These are phyloP conservation scores for Jordanella pulchra DNA, from an alignment of 2,797 vertebrate genomes.

Conservation along the genomic window DNA sequence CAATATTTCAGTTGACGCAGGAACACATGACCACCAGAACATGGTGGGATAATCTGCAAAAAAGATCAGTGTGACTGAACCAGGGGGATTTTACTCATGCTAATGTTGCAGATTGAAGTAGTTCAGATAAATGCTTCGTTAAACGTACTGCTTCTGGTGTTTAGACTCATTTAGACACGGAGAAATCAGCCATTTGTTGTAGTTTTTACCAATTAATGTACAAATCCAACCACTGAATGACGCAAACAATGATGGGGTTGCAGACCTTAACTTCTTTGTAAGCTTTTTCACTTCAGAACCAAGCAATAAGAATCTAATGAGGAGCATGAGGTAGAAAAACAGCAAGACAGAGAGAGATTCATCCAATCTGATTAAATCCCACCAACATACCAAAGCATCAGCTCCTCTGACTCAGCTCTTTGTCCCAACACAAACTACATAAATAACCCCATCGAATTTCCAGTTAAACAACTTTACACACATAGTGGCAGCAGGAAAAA, in stretches of 20 bases:
- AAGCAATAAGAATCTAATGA: too few species aligned
- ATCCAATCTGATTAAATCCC: conserved; percentile 48
- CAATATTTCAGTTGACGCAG: background rate
- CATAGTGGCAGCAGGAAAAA: conserved; percentile 6
- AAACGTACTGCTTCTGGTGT: background rate
- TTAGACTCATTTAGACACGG: background rate
- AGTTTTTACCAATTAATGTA: background rate
- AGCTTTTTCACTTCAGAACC: too few species aligned
- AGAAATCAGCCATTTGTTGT: background rate
- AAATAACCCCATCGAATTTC: conserved; percentile 5
- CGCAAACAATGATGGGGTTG: background rate
- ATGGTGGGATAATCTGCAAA: background rate
- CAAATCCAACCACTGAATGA: background rate
- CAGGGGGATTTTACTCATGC: background rate
- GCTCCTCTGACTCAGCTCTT: conserved; percentile 7
- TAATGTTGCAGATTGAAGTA: background rate
- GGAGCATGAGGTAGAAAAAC: background rate
- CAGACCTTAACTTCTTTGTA: too few species aligned
- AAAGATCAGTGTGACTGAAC: background rate
- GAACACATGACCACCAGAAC: background rate
- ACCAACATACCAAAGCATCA: conserved; percentile 33
- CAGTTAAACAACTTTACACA: conserved; percentile 35
- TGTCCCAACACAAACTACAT: conserved; percentile 17
- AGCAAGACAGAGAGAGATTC: conserved; percentile 32
- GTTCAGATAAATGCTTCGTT: background rate